Conservation (phyloP, 2,888 invertebrate species). For the Deroplatys truncata region DNA sequence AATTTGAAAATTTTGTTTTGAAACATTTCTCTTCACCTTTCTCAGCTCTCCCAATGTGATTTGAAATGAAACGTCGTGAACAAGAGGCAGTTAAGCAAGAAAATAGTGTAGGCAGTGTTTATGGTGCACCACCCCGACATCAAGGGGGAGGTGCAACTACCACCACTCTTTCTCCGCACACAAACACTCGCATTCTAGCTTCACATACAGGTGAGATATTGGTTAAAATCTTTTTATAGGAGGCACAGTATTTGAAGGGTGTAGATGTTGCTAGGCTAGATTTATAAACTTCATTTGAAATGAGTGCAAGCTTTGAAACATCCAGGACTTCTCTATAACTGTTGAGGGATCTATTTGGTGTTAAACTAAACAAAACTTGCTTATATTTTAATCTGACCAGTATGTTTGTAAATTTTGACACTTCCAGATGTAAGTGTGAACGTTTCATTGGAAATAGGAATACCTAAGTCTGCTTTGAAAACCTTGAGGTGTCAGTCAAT, state of each 20-base stretch:
- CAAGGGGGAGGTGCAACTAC: conserved; percentile 2
- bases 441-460: no score
- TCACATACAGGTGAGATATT: conserved; percentile 3
- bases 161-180: conserved; percentile 30
- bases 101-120: conserved; percentile 35
- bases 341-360: no score
- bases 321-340: no score
- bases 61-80: conserved; percentile 62
- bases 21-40: conserved; percentile 28
- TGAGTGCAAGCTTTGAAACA: no score
- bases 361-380: no score
- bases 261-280: neutral
- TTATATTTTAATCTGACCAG: no score
- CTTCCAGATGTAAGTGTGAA: no score
- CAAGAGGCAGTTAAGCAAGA: conserved; percentile 48
- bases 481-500: no score
- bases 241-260: neutral
- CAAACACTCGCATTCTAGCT: conserved; percentile 19
- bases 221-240: neutral
- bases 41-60: conserved; percentile 57
- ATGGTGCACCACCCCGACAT: conserved; percentile 15
- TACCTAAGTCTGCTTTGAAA: no score
- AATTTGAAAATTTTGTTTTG: neutral
- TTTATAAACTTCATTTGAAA: neutral
- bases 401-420: no score